phyloP scores from a whole-genome alignment of 2,113 vertebrate genomes.

The Urocitellus parryii region DNA sequence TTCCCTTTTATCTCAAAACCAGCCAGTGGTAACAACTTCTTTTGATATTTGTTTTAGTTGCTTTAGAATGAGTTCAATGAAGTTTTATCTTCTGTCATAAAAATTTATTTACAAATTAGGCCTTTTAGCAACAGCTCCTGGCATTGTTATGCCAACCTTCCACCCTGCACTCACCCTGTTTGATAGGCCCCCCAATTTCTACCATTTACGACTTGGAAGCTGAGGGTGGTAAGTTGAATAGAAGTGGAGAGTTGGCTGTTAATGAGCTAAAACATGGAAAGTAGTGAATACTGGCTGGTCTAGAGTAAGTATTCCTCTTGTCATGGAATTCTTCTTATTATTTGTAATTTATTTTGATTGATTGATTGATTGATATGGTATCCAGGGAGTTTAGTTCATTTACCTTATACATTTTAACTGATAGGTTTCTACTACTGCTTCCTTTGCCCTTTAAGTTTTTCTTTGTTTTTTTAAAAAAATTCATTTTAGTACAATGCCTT shows the following conservation, averaged over 20 bases:
- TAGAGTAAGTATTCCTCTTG: background rate
- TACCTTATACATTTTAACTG: background rate
- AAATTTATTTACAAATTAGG: background rate
- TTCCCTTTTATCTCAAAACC: slow-evolving; percentile 14
- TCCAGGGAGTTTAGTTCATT: background rate
- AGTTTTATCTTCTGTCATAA: background rate
- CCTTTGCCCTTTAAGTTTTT: background rate
- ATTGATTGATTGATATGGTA: too few species aligned
- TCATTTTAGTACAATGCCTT: background rate
- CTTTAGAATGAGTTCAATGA: slow-evolving; percentile 10
- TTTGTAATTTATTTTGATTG: background rate
- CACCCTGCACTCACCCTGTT: background rate
- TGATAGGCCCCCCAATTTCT: background rate
- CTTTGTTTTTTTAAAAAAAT: background rate
- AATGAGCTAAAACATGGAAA: background rate
- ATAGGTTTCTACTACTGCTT: background rate
- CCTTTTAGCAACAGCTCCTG: background rate
- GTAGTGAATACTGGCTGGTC: background rate
- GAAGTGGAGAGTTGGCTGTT: background rate
- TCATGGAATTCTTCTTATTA: background rate
- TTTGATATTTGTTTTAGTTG: background rate
- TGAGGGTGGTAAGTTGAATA: background rate
- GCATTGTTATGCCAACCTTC: background rate
- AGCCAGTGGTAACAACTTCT: background rate
- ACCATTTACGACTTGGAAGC: background rate